These are phyloP conservation scores for Anoplophora glabripennis DNA, from an alignment of 1,140 invertebrate genomes.

Conservation along the genomic window DNA sequence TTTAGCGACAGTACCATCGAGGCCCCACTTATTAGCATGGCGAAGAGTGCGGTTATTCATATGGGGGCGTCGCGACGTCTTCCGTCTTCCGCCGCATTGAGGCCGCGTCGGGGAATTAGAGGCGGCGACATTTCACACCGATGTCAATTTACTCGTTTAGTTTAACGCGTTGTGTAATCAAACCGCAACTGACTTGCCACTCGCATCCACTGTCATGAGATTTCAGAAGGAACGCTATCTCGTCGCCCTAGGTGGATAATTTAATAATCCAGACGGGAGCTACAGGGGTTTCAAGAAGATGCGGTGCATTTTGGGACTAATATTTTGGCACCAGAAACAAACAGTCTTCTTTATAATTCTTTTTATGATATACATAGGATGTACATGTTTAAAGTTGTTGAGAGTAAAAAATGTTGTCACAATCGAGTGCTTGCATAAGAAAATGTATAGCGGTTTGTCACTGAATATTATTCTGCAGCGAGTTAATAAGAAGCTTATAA, in stretches of 20 bases:
- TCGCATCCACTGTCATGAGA: constrained; percentile 7
- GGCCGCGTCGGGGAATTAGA: constrained; percentile 7
- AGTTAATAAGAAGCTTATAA: too few relatives aligned
- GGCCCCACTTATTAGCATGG: constrained; percentile 13
- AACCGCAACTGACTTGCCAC: constrained; percentile 4
- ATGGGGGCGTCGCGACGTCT: constrained; percentile 9
- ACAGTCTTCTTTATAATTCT: too few relatives aligned
- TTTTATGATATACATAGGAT: too few relatives aligned
- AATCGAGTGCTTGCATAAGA: too few relatives aligned
- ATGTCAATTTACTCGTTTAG: constrained; percentile 10
- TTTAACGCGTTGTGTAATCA: constrained; percentile 15
- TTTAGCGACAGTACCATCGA: constrained; percentile 5
- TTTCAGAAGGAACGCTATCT: constrained; percentile 1
- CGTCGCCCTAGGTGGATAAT: background rate
- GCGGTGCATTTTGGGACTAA: too few relatives aligned
- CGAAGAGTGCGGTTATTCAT: constrained; percentile 11
- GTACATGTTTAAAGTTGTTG: too few relatives aligned
- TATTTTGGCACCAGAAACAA: too few relatives aligned
- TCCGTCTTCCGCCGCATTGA: constrained; percentile 9
- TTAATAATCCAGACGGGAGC: background rate
- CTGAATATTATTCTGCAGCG: too few relatives aligned
- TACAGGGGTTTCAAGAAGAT: too few relatives aligned
- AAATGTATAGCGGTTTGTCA: too few relatives aligned
- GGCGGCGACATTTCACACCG: constrained; percentile 6
- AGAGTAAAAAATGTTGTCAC: too few relatives aligned